phyloP scores from a whole-genome alignment of 2,113 vertebrate species.

The Strigops habroptila region DNA sequence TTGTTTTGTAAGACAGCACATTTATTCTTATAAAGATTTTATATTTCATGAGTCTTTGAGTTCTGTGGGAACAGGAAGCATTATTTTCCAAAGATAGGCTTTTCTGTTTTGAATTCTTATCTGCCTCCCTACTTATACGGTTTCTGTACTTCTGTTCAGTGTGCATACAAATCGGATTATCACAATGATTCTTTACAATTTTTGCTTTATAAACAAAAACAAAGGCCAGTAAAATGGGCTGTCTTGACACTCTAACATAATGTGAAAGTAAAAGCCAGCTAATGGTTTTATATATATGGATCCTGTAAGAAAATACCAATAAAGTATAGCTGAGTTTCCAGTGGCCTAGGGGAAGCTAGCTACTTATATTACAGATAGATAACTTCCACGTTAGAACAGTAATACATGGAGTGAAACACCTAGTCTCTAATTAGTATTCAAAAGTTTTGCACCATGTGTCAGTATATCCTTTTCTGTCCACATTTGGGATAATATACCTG shows the following conservation, averaged over 20 bases:
- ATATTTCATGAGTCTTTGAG: neutral
- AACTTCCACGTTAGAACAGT: neutral
- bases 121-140: neutral
- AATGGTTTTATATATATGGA: neutral
- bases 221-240: neutral
- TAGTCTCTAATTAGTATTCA: neutral
- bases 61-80: neutral
- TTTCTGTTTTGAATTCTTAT: neutral
- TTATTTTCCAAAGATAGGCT: neutral
- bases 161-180: neutral
- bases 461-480: neutral
- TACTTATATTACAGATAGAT: accelerated
- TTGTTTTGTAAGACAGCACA: neutral
- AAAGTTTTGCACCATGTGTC: neutral
- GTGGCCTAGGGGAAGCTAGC: neutral
- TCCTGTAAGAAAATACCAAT: neutral
- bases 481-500: neutral
- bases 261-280: neutral
- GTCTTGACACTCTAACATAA: neutral
- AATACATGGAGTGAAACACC: neutral
- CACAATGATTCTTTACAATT: neutral
- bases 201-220: neutral
- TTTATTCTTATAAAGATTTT: neutral
- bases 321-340: neutral
- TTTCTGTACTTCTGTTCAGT: neutral